Evolutionary conservation across 2,888 invertebrate genomes (phyloP), one percentile per base, ranked within the genome.

Genomic region (Terebella lapidaria): DNA sequence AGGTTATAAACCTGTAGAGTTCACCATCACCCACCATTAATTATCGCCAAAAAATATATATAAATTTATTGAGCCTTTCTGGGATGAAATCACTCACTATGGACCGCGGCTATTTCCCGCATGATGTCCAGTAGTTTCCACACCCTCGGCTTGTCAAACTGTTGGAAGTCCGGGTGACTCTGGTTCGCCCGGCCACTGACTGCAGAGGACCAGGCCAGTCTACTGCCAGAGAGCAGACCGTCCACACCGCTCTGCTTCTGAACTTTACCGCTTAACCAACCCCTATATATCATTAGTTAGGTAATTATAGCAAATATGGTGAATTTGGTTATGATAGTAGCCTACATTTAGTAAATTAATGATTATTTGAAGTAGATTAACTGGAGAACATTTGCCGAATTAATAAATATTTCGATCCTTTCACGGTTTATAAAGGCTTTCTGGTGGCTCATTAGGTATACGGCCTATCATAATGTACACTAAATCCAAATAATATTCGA

Each of bases 111-210:
- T 28, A 55, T 42, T 2, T 28, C 26, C 29, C 28, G 56, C 46
- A 62, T 54, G 20, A 24, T 15, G 26, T 62, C 56, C 26, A 62
- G 30, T 24, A 62, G 53, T n/a, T 52, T 35, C 62, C 62, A 62
- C n/a, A 30, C 24, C 18, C 52, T 35, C 22, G 59, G 55, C 24
- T 62, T 28, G 0, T 60, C 49, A 35, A 35, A 55, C 22, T 55
- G 55, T 10, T 55, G 10, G 24, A 35, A 35, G 35, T 5, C 22
- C 5, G 55, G 15, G 24, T 29, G 35, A n/a, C 35, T 35, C 20
- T 29, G 55, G 24, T 18, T 55, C 3, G 5, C 15, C 5, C 55
- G 29, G 24, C 15, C 42, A 0, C 42, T 18, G 25, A 51, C 52
- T 22, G 20, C 42, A 25, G 5, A 27, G 46, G 20, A 20, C 58